Evolutionary conservation across 2,888 invertebrate genomes (phyloP).

Genomic region (Drosophila kuntzei): DNA sequence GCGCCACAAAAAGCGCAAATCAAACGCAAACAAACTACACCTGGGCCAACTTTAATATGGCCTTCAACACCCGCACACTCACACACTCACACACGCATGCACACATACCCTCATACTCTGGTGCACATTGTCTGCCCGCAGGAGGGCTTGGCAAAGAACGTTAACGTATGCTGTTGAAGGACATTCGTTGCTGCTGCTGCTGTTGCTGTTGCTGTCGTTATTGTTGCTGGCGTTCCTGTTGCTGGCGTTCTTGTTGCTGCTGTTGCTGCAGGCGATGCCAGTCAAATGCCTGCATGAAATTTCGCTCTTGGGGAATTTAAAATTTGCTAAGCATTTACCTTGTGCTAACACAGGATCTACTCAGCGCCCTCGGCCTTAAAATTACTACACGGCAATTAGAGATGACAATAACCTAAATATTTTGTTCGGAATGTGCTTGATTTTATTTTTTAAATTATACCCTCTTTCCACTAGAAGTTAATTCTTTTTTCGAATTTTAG

Average conservation of each 20-base stretch:
- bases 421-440: neutral
- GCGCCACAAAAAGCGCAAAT: constrained; percentile 59
- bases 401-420: neutral
- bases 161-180: constrained; percentile 40
- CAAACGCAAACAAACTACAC: constrained; percentile 59
- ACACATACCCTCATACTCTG: constrained; percentile 11
- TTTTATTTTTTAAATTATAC: no score
- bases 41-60: constrained; percentile 59
- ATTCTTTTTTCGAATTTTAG: no score
- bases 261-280: constrained; percentile 37
- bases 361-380: constrained; percentile 1
- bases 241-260: neutral
- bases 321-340: constrained; percentile 37
- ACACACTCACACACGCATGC: constrained; percentile 9
- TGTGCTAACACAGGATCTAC: constrained; percentile 14
- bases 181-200: constrained; percentile 33
- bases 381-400: constrained; percentile 14
- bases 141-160: constrained; percentile 27
- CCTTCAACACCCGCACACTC: constrained; percentile 63
- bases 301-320: constrained; percentile 53
- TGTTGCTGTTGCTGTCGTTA: constrained; percentile 4
- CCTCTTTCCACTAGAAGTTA: no score
- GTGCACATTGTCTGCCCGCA: constrained; percentile 60
- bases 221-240: neutral
- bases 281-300: constrained; percentile 47